phyloP scores from a whole-genome alignment of 2,113 vertebrate genomes.

The Platysteira castanea region DNA sequence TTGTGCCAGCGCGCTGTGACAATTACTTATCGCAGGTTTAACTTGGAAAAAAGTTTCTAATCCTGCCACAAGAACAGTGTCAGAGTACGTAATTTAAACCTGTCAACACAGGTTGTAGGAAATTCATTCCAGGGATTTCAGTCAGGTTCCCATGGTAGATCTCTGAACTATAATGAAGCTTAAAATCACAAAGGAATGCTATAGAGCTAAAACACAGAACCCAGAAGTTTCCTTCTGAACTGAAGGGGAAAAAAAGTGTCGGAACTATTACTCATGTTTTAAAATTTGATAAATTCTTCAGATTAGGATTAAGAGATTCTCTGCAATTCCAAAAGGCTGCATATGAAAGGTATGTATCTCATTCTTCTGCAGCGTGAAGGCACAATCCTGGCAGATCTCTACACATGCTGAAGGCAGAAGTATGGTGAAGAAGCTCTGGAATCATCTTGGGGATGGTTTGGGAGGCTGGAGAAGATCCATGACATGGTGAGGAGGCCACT shows the following conservation, averaged over 20 bases:
- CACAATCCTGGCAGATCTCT: neutral
- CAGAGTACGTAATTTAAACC: conserved; percentile 78
- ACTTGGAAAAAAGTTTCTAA: conserved; percentile 76
- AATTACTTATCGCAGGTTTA: conserved; percentile 84
- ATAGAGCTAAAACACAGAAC: neutral
- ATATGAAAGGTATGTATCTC: neutral
- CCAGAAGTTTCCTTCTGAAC: neutral
- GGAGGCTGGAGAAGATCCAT: neutral
- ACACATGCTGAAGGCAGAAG: neutral
- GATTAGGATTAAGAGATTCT: neutral
- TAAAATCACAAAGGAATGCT: conserved; percentile 62
- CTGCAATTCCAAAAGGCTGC: neutral
- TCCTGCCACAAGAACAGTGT: conserved; percentile 80
- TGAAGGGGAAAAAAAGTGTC: neutral
- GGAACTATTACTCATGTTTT: neutral
- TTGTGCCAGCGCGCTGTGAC: conserved; percentile 77
- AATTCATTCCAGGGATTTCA: conserved; percentile 58
- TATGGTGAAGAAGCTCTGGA: neutral
- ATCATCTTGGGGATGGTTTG: neutral
- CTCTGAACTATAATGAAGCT: conserved; percentile 20
- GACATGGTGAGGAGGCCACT: neutral
- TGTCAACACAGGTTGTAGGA: conserved; percentile 74
- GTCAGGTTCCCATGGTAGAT: conserved; percentile 60
- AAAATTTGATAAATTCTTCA: neutral
- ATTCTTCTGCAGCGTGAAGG: neutral